Evolutionary conservation across 2,888 invertebrate genomes (phyloP), one percentile per base, ranked within the genome.

Genomic region (Dusona sp.): DNA sequence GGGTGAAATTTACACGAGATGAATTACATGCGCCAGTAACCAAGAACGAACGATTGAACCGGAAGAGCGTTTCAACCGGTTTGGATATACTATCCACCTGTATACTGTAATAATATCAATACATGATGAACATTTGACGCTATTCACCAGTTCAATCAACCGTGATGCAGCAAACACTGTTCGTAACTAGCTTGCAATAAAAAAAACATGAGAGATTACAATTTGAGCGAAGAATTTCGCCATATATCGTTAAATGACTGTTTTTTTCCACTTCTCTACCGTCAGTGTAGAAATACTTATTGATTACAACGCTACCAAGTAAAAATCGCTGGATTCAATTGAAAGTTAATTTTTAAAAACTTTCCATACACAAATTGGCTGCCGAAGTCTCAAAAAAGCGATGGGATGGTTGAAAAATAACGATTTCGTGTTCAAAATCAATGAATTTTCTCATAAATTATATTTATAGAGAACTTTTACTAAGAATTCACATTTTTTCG

Each of bases 1-100:
- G 16, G 64, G 61, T 16, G 73, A 65, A 19, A 64, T 61, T 72
- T 73, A 61, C 22, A 57, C 72, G 67, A 48, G 73, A 65, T 67
- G 22, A 65, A 16, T 78, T 73, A 77, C 38, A 79, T 68, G 75
- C 51, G 42, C 83, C 79, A 45, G 42, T 75, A 75, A 79, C 64
- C 74, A 78, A 22, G 48, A 48, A 48, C 68, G 61, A 79, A 45
- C 85, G 51, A 83, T 79, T 33, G 54, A 75, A 82, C 85, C 64
- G 83, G 54, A 86, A 77, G 64, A 84, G 29, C 29, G 54, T 45
- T 75, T 57, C 48, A 51, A 79, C 61, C 61, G 48, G 33, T 29
- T 57, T 2, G 33, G 36, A 78, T 68, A 79, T 33, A 70, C 54
- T 68, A 36, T 33, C 4, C 33, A 33, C 25, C 42, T 61, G 25